Conservation (phyloP, 2,113 vertebrate species). For the Pollimyrus isidori region DNA sequence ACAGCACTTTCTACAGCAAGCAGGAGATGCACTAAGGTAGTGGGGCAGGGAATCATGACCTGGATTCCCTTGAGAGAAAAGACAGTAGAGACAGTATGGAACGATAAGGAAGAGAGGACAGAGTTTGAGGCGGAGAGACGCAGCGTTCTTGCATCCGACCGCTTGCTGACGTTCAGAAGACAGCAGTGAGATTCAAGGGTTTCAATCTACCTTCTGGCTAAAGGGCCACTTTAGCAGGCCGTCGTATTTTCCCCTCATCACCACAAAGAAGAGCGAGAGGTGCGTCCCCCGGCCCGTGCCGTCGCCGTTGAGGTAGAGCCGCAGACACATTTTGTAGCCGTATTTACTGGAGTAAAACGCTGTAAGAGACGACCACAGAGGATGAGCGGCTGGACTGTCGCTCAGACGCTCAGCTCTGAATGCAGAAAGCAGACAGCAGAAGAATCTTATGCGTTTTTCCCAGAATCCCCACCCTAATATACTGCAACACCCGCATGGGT, state of each 20-base stretch:
- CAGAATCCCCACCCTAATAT: not conserved
- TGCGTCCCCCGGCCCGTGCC: constrained; percentile 83
- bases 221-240: constrained; percentile 88
- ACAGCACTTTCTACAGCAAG: not conserved
- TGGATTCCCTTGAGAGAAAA: not conserved
- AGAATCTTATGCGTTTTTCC: not conserved
- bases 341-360: constrained; percentile 92
- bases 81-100: not conserved
- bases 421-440: not conserved
- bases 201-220: constrained; percentile 76
- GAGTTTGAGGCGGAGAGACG: not conserved
- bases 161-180: not conserved
- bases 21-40: not conserved
- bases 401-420: not conserved
- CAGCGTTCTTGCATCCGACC: not conserved
- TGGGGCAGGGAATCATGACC: not conserved
- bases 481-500: not conserved
- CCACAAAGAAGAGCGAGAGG: constrained; percentile 86
- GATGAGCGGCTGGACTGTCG: not conserved
- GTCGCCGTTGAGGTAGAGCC: constrained; percentile 81
- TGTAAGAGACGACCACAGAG: constrained; percentile 25
- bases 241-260: constrained; percentile 80
- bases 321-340: constrained; percentile 91
- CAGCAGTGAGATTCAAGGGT: not conserved
- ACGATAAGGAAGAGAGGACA: not conserved